Conservation (phyloP, 1,140 invertebrate species). For the Batillaria attramentaria region DNA sequence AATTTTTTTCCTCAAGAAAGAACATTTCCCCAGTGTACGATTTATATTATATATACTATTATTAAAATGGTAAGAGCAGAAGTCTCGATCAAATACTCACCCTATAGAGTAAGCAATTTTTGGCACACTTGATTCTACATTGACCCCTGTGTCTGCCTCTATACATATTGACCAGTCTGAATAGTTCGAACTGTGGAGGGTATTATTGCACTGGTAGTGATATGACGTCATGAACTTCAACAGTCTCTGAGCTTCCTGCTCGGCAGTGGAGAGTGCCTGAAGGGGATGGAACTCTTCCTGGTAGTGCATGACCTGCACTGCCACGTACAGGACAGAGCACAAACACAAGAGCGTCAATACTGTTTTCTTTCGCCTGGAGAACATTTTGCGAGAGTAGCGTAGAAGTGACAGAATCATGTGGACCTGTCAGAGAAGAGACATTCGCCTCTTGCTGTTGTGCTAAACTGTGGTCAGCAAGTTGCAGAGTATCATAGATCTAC, state of each 20-base stretch:
- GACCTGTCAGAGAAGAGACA: no score
- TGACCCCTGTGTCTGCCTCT: conserved; percentile 58
- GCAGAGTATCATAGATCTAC: no score
- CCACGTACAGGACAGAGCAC: conserved; percentile 33
- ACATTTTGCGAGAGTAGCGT: conserved; percentile 1
- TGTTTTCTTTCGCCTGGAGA: conserved; percentile 21
- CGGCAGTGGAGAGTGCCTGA: conserved; percentile 62
- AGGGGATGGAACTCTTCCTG: conserved; percentile 63
- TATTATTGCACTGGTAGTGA: conserved; percentile 65
- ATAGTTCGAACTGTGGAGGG: conserved; percentile 56
- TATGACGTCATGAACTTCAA: conserved; percentile 65
- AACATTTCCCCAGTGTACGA: no score
- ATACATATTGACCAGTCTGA: conserved; percentile 62
- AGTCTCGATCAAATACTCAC: no score
- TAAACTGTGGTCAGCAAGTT: no score
- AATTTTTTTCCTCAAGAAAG: no score
- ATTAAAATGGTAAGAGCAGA: no score
- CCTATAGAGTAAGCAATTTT: conserved; percentile 65
- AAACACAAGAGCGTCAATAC: not conserved
- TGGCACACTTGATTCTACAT: conserved; percentile 50
- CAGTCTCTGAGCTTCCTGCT: conserved; percentile 64
- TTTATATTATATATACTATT: no score
- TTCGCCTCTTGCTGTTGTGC: no score
- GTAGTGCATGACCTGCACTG: conserved; percentile 59
- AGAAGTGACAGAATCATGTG: not conserved